Evolutionary conservation across 2,797 vertebrate genomes (phyloP).

Genomic region (Mastacembelus armatus): DNA sequence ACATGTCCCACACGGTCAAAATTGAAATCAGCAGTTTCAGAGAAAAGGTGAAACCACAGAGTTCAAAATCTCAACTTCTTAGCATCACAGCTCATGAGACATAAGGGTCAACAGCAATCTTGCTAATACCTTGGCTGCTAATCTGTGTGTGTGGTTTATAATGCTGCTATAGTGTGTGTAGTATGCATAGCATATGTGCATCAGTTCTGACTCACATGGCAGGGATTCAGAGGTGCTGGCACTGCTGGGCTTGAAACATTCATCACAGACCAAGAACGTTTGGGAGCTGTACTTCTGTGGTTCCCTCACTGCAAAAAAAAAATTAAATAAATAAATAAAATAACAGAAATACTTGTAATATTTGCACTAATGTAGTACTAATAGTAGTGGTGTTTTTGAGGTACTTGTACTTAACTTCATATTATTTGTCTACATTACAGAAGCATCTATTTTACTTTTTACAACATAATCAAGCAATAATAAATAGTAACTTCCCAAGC

Average conservation of each 20-base stretch:
- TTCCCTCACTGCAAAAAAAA: constrained; percentile 37
- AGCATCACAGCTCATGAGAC: constrained; percentile 13
- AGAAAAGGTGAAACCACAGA: no score
- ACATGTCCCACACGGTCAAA: no score
- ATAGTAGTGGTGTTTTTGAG: no score
- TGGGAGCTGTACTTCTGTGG: not conserved
- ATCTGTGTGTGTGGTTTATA: constrained; percentile 55
- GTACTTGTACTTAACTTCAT: no score
- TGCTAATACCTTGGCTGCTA: constrained; percentile 50
- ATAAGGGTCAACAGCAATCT: constrained; percentile 11
- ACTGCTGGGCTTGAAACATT: constrained; percentile 29
- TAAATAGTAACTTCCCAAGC: no score
- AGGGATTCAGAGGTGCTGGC: constrained; percentile 51
- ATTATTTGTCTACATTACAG: no score
- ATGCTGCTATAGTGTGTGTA: constrained; percentile 38
- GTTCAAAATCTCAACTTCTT: not conserved
- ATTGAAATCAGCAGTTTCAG: not conserved
- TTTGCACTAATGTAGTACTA: no score
- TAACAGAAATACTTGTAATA: not conserved
- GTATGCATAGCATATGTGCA: constrained; percentile 11
- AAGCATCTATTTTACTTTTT: no score
- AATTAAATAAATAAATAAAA: not conserved
- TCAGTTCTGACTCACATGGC: constrained; percentile 67
- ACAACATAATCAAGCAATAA: no score
- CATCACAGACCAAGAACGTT: constrained; percentile 30